Evolutionary conservation across 2,888 invertebrate species (phyloP), one percentile per base, ranked within the genome.

Genomic region (Junonia oenone): DNA sequence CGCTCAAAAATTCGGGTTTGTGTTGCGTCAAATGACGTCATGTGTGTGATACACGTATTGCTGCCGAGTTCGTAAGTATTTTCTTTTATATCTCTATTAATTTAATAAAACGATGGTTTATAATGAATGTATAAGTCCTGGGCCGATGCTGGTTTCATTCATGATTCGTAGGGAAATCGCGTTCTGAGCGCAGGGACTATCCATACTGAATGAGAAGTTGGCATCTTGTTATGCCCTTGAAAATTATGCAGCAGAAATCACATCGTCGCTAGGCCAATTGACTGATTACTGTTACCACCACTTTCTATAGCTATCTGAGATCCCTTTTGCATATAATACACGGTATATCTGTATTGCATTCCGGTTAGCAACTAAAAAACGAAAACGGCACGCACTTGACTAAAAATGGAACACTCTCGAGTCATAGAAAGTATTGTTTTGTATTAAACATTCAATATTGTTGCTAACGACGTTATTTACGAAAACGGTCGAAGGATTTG

Each of bases 11-110:
- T 90, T 88, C 78, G 82, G 79, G 83, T 84, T 89, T 86, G 79
- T 82, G 81, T 84, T 87, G 89, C 89, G 87, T 85, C 88, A 84
- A 88, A 86, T 91, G 91, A 91, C 91, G 91, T 91, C 91, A 91
- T 91, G 91, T 89, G 81, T 85, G 81, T 88, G 89, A 88, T 81
- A 90, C 91, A 90, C 91, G 90, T 89, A 90, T 84, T 83, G 88
- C 84, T 81, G 87, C 75, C 79, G 81, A 89, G 82, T 86, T 85
- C 83, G 91, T 91, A 79, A 90, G 90, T 91, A 87, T 86, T 87
- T 87, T 86, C 82, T 78, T 80, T 82, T 83, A 87, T 84, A 87
- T 79, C 75, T 81, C 71, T 81, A 79, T 75, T 81, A 76, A 75
- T 83, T 81, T 79, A 75, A 78, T 68, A 72, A 73, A 69, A 75